Base-by-base conservation (phyloP, 2,113 vertebrate genomes). In the Tragelaphus strepsiceros region DNA sequence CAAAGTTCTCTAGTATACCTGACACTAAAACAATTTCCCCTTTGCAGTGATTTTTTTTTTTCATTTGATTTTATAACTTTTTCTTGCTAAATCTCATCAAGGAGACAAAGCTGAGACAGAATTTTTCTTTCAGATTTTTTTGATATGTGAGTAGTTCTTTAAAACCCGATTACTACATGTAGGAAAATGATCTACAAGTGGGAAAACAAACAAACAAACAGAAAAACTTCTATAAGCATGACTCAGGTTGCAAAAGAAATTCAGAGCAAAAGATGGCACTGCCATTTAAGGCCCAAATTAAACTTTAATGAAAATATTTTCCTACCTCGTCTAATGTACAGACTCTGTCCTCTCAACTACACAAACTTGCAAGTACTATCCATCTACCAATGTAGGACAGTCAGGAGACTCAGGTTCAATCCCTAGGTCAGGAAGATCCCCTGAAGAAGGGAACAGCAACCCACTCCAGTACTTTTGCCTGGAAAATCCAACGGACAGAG, bases 21-120 rank as follows among this genome's bases (percentile, higher is more conserved):
- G 80, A 96, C 46, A n/a, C 49, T 96, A 49, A 81, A 71, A 96
- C 61, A 84, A 35, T 19, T 78, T 96, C 32, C 30, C 15, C 39
- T 13, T 53, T 56, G 61, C 6, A 91, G 58, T 87, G 16, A 62
- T 32, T 28, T 39, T 74, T 91, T 32, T 74, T 96, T 98, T 97
- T 88, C 46, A 93, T 98, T 97, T 98, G n/a, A 91, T 96, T 96
- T 94, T 96, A 54, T 97, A 98, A 94, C 35, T 59, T 88, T 83
- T 91, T 97, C 96, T 59, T 95, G 32, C 80, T 97, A 49, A 96
- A 98, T 90, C 53, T 58, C 97, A 96, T 95, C 46, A 84, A 90
- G 28, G 13, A 94, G 67, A 90, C 7, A 21, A 21, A 53, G 77
- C 53, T 82, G 87, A 98, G 28, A 22, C 51, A 91, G n/a, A 84